Base-by-base conservation (phyloP, 2,888 invertebrate species). In the Pocota personata region DNA sequence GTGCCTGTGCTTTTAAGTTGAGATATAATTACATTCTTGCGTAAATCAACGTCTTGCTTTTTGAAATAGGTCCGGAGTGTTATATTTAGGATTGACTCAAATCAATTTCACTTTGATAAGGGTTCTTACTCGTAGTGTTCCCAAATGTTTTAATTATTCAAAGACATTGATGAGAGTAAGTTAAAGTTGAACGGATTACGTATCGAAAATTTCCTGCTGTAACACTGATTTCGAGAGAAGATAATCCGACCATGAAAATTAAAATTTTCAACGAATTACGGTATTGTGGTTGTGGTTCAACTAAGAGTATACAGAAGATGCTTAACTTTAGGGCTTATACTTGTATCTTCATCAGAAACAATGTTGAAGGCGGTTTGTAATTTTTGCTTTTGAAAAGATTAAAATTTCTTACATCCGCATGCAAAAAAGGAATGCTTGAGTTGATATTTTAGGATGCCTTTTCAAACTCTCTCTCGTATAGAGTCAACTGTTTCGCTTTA, bases 51-150 rank as follows among this genome's bases (percentile, higher is more conserved):
- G 67, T 64, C 73, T 64, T 52, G 52, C n/a, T 19, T 62, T 73
- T 62, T 73, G 72, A 72, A 37, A 50, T n/a, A 72, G 60, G 72
- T 72, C 16, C 27, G n/a, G 57, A 48, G 50, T 37, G 30, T 30
- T 67, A 60, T 77, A 46, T 77, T 67, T 60, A 37, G 77, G 50
- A 67, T 52, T 58, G 67, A 60, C 40, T 55, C 50, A 40, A 77
- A 60, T 77, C 77, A 67, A 58, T 76, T 77, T 58, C 43, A 32
- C 32, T 62, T 73, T 73, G 73, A 73, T 52, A 40, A 73, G 62
- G 73, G 73, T 62, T 52, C 21, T 40, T 35, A 5, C 21, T 5
- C n/a, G n/a, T n/a, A n/a, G n/a, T 16, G 3, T 32, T 7, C 12
- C 21, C 8, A 43, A 35, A 19, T 62, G 62, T 16, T 62, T 62